phyloP scores from a whole-genome alignment of 2,888 invertebrate species.

The Sthenelais limicola region DNA sequence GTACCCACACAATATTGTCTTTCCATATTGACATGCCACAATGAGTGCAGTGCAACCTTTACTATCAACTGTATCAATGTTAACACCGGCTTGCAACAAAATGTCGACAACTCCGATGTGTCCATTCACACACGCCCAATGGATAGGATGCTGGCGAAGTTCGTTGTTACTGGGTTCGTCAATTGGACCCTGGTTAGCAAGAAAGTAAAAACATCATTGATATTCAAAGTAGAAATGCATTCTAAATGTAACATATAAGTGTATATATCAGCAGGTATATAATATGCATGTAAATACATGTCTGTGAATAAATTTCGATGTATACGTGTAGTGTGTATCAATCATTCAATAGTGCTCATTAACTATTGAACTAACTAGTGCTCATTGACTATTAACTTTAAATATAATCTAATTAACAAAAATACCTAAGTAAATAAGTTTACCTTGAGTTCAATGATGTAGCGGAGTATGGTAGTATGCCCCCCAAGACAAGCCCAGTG shows the following conservation, averaged over 20 bases:
- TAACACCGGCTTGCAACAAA: slow-evolving; percentile 80
- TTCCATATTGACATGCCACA: slow-evolving; percentile 91
- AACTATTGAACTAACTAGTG: too few species aligned
- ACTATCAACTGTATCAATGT: slow-evolving; percentile 90
- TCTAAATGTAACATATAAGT: too few species aligned
- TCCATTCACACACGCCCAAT: slow-evolving; percentile 95
- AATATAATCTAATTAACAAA: too few species aligned
- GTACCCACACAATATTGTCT: slow-evolving; percentile 91
- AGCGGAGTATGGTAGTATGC: slow-evolving; percentile 89
- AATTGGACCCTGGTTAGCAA: slow-evolving; percentile 75
- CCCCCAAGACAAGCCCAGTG: slow-evolving; percentile 94
- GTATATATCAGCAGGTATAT: too few species aligned
- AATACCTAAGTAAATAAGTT: too few species aligned
- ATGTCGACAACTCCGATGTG: slow-evolving; percentile 90
- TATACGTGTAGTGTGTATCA: too few species aligned
- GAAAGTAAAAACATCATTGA: too few species aligned
- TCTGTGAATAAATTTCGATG: too few species aligned
- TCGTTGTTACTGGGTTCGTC: slow-evolving; percentile 90
- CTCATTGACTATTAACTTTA: too few species aligned
- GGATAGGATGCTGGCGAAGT: slow-evolving; percentile 91
- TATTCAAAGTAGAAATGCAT: too few species aligned
- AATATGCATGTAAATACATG: too few species aligned
- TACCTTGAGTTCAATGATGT: slow-evolving; percentile 82
- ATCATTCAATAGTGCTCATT: too few species aligned
- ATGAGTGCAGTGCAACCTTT: slow-evolving; percentile 90